Conservation (phyloP, 2,888 invertebrate species). For the Drosophila barbarae region DNA sequence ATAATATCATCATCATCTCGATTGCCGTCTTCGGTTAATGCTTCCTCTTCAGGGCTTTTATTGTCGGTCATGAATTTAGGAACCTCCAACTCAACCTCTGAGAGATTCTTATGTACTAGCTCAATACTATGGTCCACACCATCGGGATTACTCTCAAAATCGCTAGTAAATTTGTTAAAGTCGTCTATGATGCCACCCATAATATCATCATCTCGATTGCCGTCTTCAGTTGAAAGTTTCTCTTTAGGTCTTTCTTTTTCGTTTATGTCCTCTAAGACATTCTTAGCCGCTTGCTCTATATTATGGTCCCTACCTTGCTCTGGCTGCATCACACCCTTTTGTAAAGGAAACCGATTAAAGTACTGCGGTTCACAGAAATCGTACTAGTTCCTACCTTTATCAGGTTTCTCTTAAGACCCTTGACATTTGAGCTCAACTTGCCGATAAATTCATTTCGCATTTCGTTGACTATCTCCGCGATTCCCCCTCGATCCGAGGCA, state of each 20-base stretch:
- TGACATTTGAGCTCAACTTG: conserved; percentile 3
- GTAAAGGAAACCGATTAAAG: background rate
- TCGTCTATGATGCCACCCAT: conserved; percentile 6
- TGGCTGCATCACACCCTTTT: conserved; percentile 28
- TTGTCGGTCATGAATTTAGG: background rate
- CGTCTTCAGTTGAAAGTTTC: background rate
- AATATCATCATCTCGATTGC: background rate
- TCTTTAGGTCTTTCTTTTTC: background rate
- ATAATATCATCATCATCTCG: background rate
- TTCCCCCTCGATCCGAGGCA: background rate
- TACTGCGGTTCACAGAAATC: background rate
- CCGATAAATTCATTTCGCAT: conserved; percentile 25
- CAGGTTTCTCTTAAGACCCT: conserved; percentile 21
- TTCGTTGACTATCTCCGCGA: conserved; percentile 28
- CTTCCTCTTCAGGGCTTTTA: background rate
- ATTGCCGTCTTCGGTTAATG: background rate
- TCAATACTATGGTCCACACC: conserved; percentile 13
- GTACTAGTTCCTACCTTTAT: conserved; percentile 31
- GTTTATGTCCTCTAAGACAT: too few relatives aligned
- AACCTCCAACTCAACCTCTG: background rate
- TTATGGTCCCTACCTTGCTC: background rate
- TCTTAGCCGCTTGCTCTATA: background rate
- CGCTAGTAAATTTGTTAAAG: conserved; percentile 22
- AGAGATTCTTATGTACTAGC: background rate
- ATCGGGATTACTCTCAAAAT: conserved; percentile 13